Evolutionary conservation across 1,140 invertebrate genomes (phyloP), one percentile per base, ranked within the genome.

Genomic region (Lucilia cuprina): DNA sequence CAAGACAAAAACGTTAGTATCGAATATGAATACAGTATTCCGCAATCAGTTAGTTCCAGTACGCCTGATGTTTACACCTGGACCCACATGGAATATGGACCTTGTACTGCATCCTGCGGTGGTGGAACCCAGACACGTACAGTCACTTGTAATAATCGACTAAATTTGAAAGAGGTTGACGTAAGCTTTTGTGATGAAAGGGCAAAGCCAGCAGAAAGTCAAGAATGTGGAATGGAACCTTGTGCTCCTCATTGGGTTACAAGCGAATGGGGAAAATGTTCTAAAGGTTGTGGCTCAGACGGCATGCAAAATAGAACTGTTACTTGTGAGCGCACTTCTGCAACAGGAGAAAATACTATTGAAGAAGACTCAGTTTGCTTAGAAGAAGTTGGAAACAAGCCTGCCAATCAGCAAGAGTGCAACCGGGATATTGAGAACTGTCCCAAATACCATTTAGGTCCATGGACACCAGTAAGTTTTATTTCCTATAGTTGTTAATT

Each of bases 1-100:
- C 96, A 98, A 95, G 96, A 96, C 88, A 92, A 92, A 34, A 97
- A 97, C 86, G 94, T 96, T 0, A 97, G 97, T 0, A 94, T 99
- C 7, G 92, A 95, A 84, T 99, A 98, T 90, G 96, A 98, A 89
- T 99, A 98, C 92, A 98, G 96, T 85, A 93, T 98, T 21, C 96
- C 97, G 0, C 94, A 94, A 70, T 94, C 93, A 30, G 92, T 95
- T 5, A 94, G 94, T 10, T 93, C 94, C 17, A 93, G 92, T 82
- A 91, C 93, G 1, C 93, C 94, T 65, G 95, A 96, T 84, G 93
- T 93, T 35, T 98, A 98, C 90, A 92, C 93, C 10, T 98, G 97
- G 97, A 93, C 94, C 8, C 93, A 93, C 87, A 95, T 95, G 55
- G 94, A 96, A 84, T 99, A 96, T 91, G 94, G 94, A 5, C 92